Evolutionary conservation across 2,113 vertebrate species (phyloP), one percentile per base, ranked within the genome.

Genomic region (Anolis sagrei): DNA sequence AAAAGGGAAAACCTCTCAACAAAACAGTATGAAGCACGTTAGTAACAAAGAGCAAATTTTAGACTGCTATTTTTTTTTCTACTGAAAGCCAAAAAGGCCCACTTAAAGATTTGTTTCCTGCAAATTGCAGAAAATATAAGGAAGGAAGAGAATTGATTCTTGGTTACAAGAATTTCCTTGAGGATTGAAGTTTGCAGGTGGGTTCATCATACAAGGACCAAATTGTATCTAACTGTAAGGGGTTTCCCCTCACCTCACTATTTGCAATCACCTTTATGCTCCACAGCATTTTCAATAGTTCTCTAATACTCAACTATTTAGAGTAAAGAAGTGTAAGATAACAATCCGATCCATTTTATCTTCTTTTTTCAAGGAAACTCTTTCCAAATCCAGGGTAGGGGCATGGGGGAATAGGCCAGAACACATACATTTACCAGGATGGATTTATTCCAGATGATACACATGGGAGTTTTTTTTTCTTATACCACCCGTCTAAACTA

Each of bases 371-470:
- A 78, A 34, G 14, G 21, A 68, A 11, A 25, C 39, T 39, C 23
- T 34, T 70, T 23, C n/a, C 13, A 61, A 75, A 92, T 75, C 75
- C 82, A 61, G 7, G n/a, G 4, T 62, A 36, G n/a, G 44, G 39
- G 39, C 39, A 44, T 44, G 39, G 39, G 39, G 39, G 39, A 44
- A 44, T 44, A 44, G 39, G 39, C 39, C 39, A 5, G 39, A 68
- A 11, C 21, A 64, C 39, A 58, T 70, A 84, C 83, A 87, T 82
- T 87, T 79, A 83, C 1, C 34, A 89, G 77, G 48, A 29, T 54
- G 73, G 16, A 13, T 89, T 89, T 87, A 68, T 73, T 83, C 86
- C 58, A 87, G 86, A 75, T 66, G 88, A 29, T n/a, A 23, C 4
- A 80, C 0, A 11, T 34, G 49, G 76, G 64, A 7, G 49, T 83